These are phyloP conservation scores for Holacanthus passer DNA, from an alignment of 2,113 vertebrate genomes.

Conservation along the genomic window DNA sequence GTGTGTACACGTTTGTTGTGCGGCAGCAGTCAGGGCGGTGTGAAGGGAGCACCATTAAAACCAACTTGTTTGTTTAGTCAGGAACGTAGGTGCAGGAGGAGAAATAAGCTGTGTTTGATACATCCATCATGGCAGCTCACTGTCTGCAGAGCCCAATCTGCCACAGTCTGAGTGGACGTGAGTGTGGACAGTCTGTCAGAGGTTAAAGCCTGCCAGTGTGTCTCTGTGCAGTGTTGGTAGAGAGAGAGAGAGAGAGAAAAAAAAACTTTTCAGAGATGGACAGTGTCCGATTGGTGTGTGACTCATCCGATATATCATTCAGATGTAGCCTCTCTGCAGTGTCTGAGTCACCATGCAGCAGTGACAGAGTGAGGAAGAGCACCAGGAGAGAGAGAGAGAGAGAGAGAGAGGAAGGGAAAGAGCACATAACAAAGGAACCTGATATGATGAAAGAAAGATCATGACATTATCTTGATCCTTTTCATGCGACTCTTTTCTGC, in stretches of 20 bases:
- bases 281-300: slow-evolving; percentile 56
- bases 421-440: slow-evolving; percentile 67
- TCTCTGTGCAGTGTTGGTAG: neutral
- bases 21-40: slow-evolving; percentile 46
- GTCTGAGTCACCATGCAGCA: slow-evolving; percentile 84
- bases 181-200: slow-evolving; percentile 3
- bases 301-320: slow-evolving; percentile 79
- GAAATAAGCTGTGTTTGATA: slow-evolving; percentile 45
- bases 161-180: slow-evolving; percentile 29
- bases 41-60: slow-evolving; percentile 64
- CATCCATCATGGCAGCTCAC: slow-evolving; percentile 44
- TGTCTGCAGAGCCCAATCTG: slow-evolving; percentile 1
- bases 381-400: neutral
- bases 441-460: slow-evolving; percentile 70
- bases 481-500: slow-evolving; percentile 58
- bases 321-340: slow-evolving; percentile 79
- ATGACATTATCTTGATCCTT: slow-evolving; percentile 71
- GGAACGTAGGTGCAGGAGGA: slow-evolving; percentile 35
- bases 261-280: slow-evolving; percentile 51
- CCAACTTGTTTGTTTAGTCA: slow-evolving; percentile 59
- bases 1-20: slow-evolving; percentile 42
- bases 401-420: slow-evolving; percentile 3
- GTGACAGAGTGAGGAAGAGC: slow-evolving; percentile 66
- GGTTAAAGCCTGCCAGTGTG: neutral
- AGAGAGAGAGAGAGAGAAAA: neutral